Evolutionary conservation across 2,113 vertebrate species (phyloP).

Genomic region (Pterocles gutturalis): DNA sequence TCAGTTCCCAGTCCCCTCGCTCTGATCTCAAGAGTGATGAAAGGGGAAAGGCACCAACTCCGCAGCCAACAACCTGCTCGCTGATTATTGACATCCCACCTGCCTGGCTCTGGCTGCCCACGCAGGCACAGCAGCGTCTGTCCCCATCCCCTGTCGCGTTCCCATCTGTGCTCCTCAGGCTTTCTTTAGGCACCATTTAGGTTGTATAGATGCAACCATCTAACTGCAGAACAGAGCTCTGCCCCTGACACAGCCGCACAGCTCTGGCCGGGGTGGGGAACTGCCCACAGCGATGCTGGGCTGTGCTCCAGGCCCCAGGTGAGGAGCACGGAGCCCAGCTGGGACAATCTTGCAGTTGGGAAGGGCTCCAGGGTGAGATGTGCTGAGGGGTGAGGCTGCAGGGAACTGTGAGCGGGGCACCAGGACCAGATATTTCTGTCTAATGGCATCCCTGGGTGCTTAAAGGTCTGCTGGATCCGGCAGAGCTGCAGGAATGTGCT

Average conservation of each 20-base stretch:
- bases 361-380: background rate
- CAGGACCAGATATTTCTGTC: fast-evolving
- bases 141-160: background rate
- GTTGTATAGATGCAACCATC: background rate
- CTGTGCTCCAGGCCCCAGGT: background rate
- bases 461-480: background rate
- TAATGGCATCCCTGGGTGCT: background rate
- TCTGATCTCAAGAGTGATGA: background rate
- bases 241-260: fast-evolving
- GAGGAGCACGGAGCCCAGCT: background rate
- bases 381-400: background rate
- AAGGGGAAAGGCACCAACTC: background rate
- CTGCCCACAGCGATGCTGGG: fast-evolving
- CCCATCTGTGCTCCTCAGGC: background rate
- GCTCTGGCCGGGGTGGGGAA: fast-evolving
- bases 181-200: fast-evolving
- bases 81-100: background rate
- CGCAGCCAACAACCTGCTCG: background rate
- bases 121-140: fast-evolving
- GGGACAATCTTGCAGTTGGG: fast-evolving
- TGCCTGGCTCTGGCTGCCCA: background rate
- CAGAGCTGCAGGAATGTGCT: background rate
- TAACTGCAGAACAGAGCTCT: background rate
- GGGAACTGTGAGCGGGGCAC: background rate
- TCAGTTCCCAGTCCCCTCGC: background rate